Evolutionary conservation across 1,140 invertebrate species (phyloP).

Genomic region (Cryptotermes secundus): DNA sequence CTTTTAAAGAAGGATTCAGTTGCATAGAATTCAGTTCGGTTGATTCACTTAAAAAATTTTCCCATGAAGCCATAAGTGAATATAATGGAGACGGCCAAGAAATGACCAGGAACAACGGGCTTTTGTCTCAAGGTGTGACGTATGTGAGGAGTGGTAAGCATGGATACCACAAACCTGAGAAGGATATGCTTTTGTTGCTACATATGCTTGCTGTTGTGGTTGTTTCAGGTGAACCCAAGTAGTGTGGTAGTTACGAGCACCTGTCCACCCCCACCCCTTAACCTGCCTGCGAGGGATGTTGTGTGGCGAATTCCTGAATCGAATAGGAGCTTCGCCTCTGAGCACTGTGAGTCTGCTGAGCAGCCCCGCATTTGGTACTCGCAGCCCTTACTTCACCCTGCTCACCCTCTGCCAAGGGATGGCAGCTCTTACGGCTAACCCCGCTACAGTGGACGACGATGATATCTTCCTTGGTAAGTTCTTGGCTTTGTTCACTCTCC

Average conservation of each 20-base stretch:
- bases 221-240: constrained; percentile 4
- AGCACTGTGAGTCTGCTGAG: constrained; percentile 25
- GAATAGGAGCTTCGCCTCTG: constrained; percentile 37
- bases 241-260: constrained; percentile 9
- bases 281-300: constrained; percentile 43
- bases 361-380: constrained; percentile 35
- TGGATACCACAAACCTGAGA: no score
- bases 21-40: no score
- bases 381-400: constrained; percentile 47
- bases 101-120: no score
- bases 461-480: constrained; percentile 48
- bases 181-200: no score
- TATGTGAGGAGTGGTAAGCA: no score
- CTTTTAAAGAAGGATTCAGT: no score
- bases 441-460: constrained; percentile 44
- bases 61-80: no score
- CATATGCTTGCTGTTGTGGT: neutral
- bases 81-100: no score
- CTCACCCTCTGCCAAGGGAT: constrained; percentile 47
- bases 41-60: no score
- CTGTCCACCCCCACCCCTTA: neutral
- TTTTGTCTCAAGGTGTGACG: no score
- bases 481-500: no score
- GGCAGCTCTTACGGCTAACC: constrained; percentile 44
- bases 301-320: constrained; percentile 47